Percentiles rank a stretch among this genome's conserved stretches.
Conservation (phyloP, 1,140 invertebrate species). For the Gerris buenoi region DNA sequence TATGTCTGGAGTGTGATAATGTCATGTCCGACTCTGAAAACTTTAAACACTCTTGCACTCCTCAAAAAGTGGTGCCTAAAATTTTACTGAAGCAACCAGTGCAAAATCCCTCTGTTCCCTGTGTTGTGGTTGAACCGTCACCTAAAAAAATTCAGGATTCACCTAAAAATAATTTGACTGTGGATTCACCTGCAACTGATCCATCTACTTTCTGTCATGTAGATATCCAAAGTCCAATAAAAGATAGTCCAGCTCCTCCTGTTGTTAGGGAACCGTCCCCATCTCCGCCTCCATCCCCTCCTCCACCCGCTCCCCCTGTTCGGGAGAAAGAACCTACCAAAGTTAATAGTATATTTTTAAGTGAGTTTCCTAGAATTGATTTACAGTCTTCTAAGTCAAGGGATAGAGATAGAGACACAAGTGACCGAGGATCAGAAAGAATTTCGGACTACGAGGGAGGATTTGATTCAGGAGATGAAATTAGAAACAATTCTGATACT, state of each 20-base stretch:
- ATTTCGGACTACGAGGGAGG: neutral
- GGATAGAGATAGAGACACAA: neutral
- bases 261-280: neutral
- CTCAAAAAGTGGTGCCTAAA: conserved; percentile 13
- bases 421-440: neutral
- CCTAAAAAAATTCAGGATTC: neutral
- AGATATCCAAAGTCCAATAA: conserved; percentile 11
- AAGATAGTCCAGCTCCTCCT: neutral
- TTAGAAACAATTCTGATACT: too few species aligned
- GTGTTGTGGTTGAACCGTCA: neutral
- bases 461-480: neutral
- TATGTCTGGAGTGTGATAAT: conserved; percentile 61
- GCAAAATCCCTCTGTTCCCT: too few species aligned
- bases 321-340: neutral
- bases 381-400: neutral
- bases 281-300: neutral
- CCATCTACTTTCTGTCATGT: conserved; percentile 19
- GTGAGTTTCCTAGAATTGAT: neutral
- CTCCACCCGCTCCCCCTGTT: neutral
- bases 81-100: neutral
- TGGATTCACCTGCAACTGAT: neutral
- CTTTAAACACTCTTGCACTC: conserved; percentile 53
- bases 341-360: neutral
- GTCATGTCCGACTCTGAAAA: conserved; percentile 53
- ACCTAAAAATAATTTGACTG: neutral